These are phyloP conservation scores for Carcharodon carcharias DNA, from an alignment of 2,797 vertebrate species.

Conservation along the genomic window DNA sequence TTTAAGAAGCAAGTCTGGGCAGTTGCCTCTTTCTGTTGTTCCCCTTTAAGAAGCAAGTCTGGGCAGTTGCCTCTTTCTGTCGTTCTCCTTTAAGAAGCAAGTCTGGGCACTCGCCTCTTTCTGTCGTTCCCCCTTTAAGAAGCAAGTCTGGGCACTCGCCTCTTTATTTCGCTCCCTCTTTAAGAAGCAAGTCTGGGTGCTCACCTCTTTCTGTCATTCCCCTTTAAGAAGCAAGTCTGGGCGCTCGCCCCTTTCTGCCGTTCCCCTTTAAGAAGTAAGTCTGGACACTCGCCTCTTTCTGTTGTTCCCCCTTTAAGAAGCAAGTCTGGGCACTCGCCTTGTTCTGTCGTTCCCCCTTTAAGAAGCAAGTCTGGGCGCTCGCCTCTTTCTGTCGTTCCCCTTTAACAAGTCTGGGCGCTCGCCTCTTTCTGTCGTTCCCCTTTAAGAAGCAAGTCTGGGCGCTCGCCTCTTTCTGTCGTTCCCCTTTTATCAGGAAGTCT, in stretches of 20 bases:
- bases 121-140: neutral
- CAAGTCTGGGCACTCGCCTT: too few relatives aligned
- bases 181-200: too few relatives aligned
- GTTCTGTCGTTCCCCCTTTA: neutral
- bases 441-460: neutral
- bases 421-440: neutral
- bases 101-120: neutral
- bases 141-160: neutral
- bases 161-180: neutral
- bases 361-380: neutral
- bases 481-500: neutral
- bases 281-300: neutral
- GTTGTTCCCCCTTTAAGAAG: neutral
- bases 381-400: neutral
- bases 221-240: neutral
- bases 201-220: neutral
- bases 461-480: too few relatives aligned
- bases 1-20: neutral
- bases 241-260: neutral
- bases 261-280: neutral
- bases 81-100: neutral
- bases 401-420: neutral
- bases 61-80: neutral
- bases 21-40: too few relatives aligned
- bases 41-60: neutral